These are phyloP conservation scores for Terebella lapidaria DNA, from an alignment of 2,888 invertebrate species.

Conservation along the genomic window DNA sequence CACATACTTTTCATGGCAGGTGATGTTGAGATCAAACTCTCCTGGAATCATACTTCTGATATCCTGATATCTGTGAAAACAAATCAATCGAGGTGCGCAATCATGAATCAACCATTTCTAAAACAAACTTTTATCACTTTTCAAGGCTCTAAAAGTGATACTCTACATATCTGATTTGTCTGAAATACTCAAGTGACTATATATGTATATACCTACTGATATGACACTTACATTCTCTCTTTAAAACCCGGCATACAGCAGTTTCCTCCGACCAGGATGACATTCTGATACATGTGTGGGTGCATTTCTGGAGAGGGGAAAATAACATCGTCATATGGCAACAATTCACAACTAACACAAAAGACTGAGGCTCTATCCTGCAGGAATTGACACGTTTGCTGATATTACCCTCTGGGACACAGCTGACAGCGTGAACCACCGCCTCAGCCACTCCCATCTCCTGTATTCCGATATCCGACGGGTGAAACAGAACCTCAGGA, in stretches of 20 bases:
- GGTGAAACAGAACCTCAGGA: constrained; percentile 90
- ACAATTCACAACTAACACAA: background rate
- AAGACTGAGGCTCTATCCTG: background rate
- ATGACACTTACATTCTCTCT: constrained; percentile 68
- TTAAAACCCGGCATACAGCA: constrained; percentile 80
- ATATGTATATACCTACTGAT: too few species aligned
- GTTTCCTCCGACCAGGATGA: constrained; percentile 77
- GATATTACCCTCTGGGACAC: constrained; percentile 33
- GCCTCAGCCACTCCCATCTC: constrained; percentile 89
- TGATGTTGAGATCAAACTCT: too few species aligned
- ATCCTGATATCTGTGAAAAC: too few species aligned
- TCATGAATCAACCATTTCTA: too few species aligned
- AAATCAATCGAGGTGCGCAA: too few species aligned
- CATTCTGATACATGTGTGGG: constrained; percentile 69
- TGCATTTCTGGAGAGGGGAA: constrained; percentile 56
- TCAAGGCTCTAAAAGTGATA: too few species aligned
- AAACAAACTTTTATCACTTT: too few species aligned
- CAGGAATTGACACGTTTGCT: too few species aligned
- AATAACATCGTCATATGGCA: background rate
- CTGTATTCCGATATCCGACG: constrained; percentile 87
- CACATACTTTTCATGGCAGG: too few species aligned
- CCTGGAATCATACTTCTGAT: too few species aligned
- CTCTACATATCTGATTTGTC: too few species aligned
- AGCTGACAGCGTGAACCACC: constrained; percentile 67
- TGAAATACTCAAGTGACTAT: too few species aligned